Evolutionary conservation across 2,113 vertebrate genomes (phyloP).

Genomic region (Gopherus flavomarginatus): DNA sequence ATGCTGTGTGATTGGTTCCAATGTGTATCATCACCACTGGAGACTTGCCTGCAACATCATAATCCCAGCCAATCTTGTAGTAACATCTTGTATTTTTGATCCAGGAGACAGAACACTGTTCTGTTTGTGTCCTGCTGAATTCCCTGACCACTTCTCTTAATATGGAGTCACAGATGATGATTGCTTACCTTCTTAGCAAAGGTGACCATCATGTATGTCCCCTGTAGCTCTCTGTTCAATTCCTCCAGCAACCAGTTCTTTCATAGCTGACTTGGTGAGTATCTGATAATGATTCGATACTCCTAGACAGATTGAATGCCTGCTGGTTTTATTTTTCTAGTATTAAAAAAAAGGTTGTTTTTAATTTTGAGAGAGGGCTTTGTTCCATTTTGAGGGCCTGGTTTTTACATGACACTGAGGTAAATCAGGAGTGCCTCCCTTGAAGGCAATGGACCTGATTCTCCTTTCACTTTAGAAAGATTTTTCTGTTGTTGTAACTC

Average conservation of each 20-base stretch:
- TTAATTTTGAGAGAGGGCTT: not conserved
- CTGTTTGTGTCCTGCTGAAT: not conserved
- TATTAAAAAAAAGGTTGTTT: not conserved
- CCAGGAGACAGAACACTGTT: not conserved
- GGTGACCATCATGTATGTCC: not conserved
- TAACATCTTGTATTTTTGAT: not conserved
- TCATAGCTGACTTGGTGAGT: not conserved
- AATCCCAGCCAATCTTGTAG: not conserved
- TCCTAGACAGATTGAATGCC: not conserved
- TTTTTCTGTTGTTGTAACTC: not conserved
- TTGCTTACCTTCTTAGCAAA: not conserved
- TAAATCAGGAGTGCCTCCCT: not conserved
- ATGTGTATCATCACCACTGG: not conserved
- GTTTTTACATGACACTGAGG: not conserved
- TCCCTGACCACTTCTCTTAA: not conserved
- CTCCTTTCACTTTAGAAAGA: not conserved
- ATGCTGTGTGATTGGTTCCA: not conserved
- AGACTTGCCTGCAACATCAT: not conserved
- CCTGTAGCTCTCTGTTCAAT: not conserved
- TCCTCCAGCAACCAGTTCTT: not conserved
- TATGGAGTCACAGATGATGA: not conserved
- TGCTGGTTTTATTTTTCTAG: not conserved
- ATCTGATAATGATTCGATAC: not conserved
- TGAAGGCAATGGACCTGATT: not conserved
- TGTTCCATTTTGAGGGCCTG: not conserved